Percentiles rank a stretch among this genome's conserved stretches.
phyloP scores from a whole-genome alignment of 2,797 vertebrate species.

The Balearica regulorum region DNA sequence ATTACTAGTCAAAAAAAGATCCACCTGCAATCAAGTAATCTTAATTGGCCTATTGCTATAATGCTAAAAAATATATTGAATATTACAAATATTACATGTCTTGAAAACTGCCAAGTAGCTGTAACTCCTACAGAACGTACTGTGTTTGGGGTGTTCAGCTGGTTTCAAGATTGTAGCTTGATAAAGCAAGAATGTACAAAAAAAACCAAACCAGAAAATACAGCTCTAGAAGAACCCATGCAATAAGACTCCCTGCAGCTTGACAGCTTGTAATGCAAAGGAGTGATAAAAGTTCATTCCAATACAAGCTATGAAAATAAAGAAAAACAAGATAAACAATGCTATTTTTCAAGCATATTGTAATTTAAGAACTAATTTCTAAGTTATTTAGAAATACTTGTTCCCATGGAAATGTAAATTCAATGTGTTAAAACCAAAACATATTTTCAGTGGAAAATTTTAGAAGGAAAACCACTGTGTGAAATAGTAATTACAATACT shows the following conservation, averaged over 20 bases:
- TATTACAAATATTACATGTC: not conserved
- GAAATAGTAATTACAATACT: not conserved
- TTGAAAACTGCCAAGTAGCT: not conserved
- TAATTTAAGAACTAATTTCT: not conserved
- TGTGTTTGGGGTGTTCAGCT: not conserved
- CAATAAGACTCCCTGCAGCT: not conserved
- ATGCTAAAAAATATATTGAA: not conserved
- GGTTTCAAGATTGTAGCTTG: not conserved
- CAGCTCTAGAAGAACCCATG: not conserved
- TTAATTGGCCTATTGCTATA: not conserved
- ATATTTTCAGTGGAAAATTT: not conserved
- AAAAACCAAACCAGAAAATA: not conserved
- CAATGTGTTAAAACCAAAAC: not conserved
- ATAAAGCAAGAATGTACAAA: not conserved
- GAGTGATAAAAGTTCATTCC: not conserved
- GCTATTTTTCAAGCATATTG: not conserved
- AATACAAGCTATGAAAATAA: not conserved
- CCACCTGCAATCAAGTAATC: not conserved
- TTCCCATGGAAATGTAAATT: not conserved
- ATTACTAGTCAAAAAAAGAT: not conserved
- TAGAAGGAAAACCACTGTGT: not conserved
- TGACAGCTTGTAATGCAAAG: not conserved
- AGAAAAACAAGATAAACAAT: not conserved
- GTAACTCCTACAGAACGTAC: not conserved
- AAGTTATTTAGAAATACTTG: not conserved